Conservation (phyloP, 2,888 invertebrate genomes). For the Leptinotarsa haldemani region DNA sequence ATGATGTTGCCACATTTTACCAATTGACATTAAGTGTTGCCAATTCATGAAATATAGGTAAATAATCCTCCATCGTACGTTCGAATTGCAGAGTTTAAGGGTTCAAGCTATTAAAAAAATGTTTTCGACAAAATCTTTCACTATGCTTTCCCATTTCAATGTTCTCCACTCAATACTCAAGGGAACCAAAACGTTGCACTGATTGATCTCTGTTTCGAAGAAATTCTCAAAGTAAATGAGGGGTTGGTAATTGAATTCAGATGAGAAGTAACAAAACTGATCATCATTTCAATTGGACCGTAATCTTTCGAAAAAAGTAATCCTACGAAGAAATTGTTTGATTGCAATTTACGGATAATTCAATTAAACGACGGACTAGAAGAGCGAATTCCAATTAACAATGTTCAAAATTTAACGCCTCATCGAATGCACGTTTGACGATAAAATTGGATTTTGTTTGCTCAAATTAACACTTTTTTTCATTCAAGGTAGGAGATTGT, state of each 20-base stretch:
- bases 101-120: too few relatives aligned
- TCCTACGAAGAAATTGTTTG: neutral
- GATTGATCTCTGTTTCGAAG: neutral
- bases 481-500: neutral
- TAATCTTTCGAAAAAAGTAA: neutral
- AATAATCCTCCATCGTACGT: too few relatives aligned
- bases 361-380: neutral
- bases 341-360: neutral
- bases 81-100: too few relatives aligned
- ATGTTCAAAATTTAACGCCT: neutral
- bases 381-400: conserved; percentile 2
- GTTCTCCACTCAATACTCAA: too few relatives aligned
- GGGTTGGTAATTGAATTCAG: neutral
- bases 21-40: too few relatives aligned
- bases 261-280: neutral
- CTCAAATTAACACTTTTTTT: neutral
- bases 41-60: too few relatives aligned
- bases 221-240: neutral
- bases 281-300: neutral
- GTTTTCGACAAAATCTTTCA: too few relatives aligned
- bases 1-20: too few relatives aligned
- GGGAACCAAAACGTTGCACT: too few relatives aligned
- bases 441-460: neutral
- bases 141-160: too few relatives aligned
- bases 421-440: neutral